These are phyloP conservation scores for roundworm (Caenorhabditis elegans) DNA, from an alignment of 1,140 invertebrate species.

Conservation along the genomic window DNA sequence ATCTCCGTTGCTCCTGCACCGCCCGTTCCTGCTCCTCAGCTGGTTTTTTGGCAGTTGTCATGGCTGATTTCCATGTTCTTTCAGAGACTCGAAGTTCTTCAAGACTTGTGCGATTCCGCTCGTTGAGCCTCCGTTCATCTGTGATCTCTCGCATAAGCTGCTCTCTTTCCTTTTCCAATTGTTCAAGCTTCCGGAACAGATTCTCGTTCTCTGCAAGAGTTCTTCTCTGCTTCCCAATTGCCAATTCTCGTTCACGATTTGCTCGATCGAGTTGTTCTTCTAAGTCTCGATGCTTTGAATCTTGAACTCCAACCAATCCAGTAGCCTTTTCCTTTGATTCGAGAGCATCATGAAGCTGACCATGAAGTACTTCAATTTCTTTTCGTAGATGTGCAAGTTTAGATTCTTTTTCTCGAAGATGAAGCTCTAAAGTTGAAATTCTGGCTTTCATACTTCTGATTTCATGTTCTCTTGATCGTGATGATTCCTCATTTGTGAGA, in stretches of 20 bases:
- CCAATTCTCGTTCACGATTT: conserved; percentile 7
- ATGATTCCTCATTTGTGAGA: conserved; percentile 39
- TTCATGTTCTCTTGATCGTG: conserved; percentile 33
- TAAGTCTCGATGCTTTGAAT: conserved; percentile 14
- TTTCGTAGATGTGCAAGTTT: conserved; percentile 33
- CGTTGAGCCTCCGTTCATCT: not conserved
- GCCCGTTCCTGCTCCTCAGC: not conserved
- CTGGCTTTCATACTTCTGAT: conserved; percentile 19
- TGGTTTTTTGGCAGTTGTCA: not conserved
- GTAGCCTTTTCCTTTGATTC: not conserved
- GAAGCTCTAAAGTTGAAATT: conserved; percentile 40
- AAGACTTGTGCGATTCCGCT: not conserved
- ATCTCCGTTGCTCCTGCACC: not conserved
- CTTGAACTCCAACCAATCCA: not conserved
- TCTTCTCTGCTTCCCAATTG: not conserved
- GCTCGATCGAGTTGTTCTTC: conserved; percentile 17
- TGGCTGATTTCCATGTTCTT: not conserved
- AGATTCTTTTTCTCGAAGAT: conserved; percentile 40
- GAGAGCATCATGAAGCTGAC: not conserved
- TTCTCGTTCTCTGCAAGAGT: not conserved
- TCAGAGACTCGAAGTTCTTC: not conserved
- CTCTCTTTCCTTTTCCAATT: conserved; percentile 4
- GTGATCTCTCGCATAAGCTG: conserved; percentile 4
- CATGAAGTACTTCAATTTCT: conserved; percentile 2
- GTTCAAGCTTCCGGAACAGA: conserved; percentile 5